Base-by-base conservation (phyloP, 2,113 vertebrate genomes). In the Ammospiza caudacuta region DNA sequence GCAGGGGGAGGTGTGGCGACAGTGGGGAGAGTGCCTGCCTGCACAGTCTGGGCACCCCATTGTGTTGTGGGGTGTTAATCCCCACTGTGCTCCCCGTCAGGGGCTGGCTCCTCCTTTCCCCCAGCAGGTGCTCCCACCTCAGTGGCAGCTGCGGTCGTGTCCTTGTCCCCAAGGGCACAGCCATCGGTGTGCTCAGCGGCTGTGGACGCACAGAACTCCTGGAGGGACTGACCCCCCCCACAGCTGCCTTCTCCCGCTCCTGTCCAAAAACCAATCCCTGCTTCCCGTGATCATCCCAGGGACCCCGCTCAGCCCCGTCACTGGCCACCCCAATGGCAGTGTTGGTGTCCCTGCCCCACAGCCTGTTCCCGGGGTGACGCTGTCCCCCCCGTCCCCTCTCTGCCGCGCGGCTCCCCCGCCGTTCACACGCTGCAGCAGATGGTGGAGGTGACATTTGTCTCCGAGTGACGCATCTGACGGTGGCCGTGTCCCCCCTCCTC, bases 361-460 rank as follows among this genome's bases (percentile, higher is more conserved):
- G 35, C 61, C 11, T 70, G 39, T 54, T 86, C 62, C 43, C 8
- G 3, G 44, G 31, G 27, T 83, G 87, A 35, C 9, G 1, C 58
- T 15, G 63, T 76, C 70, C 46, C 6, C 6, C 47, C 64, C 17
- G 1, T 58, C 23, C 44, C 33, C 64, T 59, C 46, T 41, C 20
- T 4, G 6, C 73, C 51, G 46, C 1, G 11, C 90, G 51, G 59
- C 35, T 21, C 13, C 15, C 63, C 55, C 33, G 4, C 37, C 10
- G 0, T 11, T 35, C 5, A 0, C 66, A 5, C 0, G 9, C 86
- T 44, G 91, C 94, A 92, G 96, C 93, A 95, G 93, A 95, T 94
- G 93, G 93, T 81, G 79, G 89, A 94, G 94, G 95, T 94, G 96
- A 95, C 89, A 94, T 96, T 87, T 92, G 59, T 86, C 93, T 96